Evolutionary conservation across 30 jellyfish, hydroid and myxozoan species (phyloP).

Genomic region (Aurelia sp.): DNA sequence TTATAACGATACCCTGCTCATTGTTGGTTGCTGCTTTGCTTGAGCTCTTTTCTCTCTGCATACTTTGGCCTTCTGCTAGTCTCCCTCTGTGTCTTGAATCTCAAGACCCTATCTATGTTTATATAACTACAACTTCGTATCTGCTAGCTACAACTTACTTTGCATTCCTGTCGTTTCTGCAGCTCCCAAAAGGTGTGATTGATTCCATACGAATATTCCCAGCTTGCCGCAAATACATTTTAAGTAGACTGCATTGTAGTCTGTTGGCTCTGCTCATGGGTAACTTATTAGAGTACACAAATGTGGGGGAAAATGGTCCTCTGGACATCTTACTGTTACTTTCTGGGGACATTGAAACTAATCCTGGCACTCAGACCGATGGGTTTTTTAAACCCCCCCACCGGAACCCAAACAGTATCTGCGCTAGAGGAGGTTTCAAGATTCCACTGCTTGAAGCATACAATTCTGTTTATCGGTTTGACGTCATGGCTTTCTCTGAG

Average conservation of each 20-base stretch:
- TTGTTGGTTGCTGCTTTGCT: no score
- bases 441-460: no score
- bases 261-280: neutral
- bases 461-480: no score
- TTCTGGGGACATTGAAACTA: no score
- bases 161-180: neutral
- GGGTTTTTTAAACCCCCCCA: no score
- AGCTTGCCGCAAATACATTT: slow-evolving; percentile 5
- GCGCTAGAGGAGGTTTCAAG: no score
- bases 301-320: slow-evolving; percentile 1
- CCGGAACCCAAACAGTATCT: slow-evolving; percentile 37
- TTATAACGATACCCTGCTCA: no score
- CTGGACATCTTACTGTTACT: slow-evolving; percentile 20
- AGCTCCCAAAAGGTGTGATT: neutral
- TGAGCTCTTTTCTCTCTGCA: no score
- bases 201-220: neutral
- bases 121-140: neutral
- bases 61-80: neutral
- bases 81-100: neutral
- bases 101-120: no score
- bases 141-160: neutral
- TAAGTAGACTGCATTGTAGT: neutral
- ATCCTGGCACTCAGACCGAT: no score
- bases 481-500: no score
- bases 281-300: neutral